Conservation (phyloP, 1,140 invertebrate genomes). For the Nasonia vitripennis region DNA sequence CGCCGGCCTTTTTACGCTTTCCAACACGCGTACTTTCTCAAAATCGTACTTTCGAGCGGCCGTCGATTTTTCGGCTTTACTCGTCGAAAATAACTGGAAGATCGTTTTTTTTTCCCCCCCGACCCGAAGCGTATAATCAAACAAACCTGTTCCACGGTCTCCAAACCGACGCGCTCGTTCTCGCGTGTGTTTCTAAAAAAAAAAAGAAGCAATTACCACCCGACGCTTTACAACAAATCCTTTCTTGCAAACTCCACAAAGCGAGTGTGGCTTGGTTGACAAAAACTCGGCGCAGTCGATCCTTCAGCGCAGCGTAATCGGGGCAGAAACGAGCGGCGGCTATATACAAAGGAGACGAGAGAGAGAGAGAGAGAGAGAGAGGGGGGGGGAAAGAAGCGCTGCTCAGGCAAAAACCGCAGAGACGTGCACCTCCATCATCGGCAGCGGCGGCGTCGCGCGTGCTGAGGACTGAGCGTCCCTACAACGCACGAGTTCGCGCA, state of each 20-base stretch:
- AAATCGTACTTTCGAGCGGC: no score
- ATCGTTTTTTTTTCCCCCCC: no score
- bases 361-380: background rate
- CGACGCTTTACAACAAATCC: no score
- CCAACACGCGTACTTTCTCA: background rate
- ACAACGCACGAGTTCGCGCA: background rate
- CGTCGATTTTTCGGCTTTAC: no score
- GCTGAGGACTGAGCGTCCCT: background rate
- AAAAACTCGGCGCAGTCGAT: background rate
- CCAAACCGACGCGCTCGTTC: no score
- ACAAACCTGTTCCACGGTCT: no score
- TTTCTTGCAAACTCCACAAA: background rate
- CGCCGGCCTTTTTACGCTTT: slow-evolving; percentile 12
- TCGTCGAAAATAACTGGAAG: no score
- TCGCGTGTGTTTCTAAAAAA: background rate
- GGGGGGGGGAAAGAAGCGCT: background rate
- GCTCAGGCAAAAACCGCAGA: background rate
- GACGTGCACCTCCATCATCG: background rate
- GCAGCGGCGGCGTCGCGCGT: background rate
- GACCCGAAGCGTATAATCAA: no score
- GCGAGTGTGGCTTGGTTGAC: background rate
- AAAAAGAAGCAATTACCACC: background rate
- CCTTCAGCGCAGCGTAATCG: background rate
- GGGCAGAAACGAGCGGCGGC: background rate
- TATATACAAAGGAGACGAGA: background rate